These are phyloP conservation scores for Daubentonia madagascariensis DNA, from an alignment of 2,113 vertebrate genomes.

Conservation along the genomic window DNA sequence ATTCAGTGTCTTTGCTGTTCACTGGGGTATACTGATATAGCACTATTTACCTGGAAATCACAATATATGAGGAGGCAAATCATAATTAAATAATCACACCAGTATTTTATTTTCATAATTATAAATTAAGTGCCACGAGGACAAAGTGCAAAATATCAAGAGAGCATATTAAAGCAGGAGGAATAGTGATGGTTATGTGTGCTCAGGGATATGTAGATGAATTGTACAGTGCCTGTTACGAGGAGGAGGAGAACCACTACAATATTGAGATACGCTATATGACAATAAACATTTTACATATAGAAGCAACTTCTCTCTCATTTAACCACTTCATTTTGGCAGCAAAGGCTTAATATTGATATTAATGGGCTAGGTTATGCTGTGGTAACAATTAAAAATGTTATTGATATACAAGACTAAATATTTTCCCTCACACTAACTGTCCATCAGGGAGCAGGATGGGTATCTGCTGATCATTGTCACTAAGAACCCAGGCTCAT, in stretches of 20 bases:
- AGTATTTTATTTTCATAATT: neutral
- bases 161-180: neutral
- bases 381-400: neutral
- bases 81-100: neutral
- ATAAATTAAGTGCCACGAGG: neutral
- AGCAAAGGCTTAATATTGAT: neutral
- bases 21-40: neutral
- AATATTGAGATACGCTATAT: neutral
- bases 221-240: neutral
- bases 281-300: neutral
- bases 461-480: neutral
- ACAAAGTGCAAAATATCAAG: neutral
- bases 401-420: neutral
- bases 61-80: neutral
- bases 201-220: neutral
- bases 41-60: neutral
- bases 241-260: neutral
- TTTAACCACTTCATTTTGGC: neutral
- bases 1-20: neutral
- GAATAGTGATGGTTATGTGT: neutral
- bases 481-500: neutral
- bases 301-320: neutral
- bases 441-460: neutral
- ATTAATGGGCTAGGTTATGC: neutral
- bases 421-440: neutral